Percentiles rank a stretch among this genome's conserved stretches.
Evolutionary conservation across 2,113 vertebrate genomes (phyloP).

Genomic region (Dicerorhinus sumatrensis): DNA sequence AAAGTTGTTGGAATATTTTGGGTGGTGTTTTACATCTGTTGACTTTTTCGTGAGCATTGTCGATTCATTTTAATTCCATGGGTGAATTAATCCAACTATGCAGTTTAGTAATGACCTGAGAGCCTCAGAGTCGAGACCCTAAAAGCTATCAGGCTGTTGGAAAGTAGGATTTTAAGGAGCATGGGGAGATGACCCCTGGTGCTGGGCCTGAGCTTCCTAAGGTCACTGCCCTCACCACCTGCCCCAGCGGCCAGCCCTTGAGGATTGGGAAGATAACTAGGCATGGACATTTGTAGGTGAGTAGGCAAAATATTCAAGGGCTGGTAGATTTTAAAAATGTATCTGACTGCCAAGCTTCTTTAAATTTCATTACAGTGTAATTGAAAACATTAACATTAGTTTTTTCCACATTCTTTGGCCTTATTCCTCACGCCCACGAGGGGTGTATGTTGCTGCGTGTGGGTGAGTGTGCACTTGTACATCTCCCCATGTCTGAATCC

Average conservation of each 20-base stretch:
- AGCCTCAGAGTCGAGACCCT: background rate
- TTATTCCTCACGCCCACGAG: background rate
- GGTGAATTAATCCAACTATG: background rate
- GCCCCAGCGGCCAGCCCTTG: no score
- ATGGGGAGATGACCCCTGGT: no score
- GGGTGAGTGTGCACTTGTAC: fast-evolving
- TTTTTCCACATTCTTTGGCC: background rate
- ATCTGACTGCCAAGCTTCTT: background rate
- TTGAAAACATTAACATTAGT: background rate
- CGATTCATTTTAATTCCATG: conserved; percentile 5
- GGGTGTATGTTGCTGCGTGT: fast-evolving
- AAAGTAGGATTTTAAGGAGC: background rate
- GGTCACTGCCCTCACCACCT: background rate
- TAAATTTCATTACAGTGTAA: background rate
- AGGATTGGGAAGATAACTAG: background rate
- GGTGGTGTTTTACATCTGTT: background rate
- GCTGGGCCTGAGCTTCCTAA: background rate
- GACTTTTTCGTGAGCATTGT: background rate
- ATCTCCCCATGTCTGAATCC: background rate
- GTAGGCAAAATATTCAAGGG: background rate
- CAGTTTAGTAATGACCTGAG: background rate
- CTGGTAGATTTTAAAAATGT: background rate
- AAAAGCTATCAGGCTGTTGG: background rate
- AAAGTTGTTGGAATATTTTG: background rate
- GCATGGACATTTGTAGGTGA: background rate